Conservation (phyloP, 2,113 vertebrate genomes). For the Amia ocellicauda region DNA sequence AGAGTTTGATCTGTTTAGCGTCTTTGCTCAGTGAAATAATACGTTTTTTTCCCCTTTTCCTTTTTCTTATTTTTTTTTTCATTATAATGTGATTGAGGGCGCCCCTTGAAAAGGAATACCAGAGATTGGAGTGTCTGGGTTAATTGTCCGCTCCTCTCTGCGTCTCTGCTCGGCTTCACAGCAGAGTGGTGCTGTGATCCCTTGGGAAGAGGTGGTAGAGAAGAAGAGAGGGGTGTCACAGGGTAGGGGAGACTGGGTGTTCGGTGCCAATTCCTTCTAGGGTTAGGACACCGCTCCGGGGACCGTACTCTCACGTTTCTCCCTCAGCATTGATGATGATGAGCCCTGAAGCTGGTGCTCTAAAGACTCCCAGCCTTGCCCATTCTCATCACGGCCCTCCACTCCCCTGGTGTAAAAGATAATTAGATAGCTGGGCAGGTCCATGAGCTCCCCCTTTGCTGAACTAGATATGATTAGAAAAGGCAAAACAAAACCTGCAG, state of each 20-base stretch:
- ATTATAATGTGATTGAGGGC: slow-evolving; percentile 40
- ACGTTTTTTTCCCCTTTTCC: slow-evolving; percentile 21
- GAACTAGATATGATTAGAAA: neutral
- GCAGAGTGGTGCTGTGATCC: slow-evolving; percentile 22
- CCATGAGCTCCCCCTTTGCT: neutral
- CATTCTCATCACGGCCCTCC: neutral
- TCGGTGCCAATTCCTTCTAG: neutral
- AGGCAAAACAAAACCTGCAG: neutral
- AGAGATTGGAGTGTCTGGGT: slow-evolving; percentile 40
- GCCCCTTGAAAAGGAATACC: slow-evolving; percentile 40
- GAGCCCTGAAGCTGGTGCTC: neutral
- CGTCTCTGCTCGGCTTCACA: slow-evolving; percentile 32
- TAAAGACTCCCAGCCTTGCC: neutral
- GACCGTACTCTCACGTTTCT: neutral
- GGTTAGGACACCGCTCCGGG: neutral
- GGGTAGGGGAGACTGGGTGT: neutral
- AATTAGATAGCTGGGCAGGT: neutral
- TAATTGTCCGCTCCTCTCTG: slow-evolving; percentile 47
- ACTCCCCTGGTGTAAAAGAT: slow-evolving; percentile 1
- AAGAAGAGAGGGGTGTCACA: too few species aligned
- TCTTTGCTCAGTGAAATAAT: slow-evolving; percentile 27
- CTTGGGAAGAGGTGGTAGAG: neutral
- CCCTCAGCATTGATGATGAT: neutral
- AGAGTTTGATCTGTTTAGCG: slow-evolving; percentile 24
- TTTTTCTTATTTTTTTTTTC: neutral